Evolutionary conservation across 2,797 vertebrate species (phyloP).

Genomic region (Tadarida brasiliensis): DNA sequence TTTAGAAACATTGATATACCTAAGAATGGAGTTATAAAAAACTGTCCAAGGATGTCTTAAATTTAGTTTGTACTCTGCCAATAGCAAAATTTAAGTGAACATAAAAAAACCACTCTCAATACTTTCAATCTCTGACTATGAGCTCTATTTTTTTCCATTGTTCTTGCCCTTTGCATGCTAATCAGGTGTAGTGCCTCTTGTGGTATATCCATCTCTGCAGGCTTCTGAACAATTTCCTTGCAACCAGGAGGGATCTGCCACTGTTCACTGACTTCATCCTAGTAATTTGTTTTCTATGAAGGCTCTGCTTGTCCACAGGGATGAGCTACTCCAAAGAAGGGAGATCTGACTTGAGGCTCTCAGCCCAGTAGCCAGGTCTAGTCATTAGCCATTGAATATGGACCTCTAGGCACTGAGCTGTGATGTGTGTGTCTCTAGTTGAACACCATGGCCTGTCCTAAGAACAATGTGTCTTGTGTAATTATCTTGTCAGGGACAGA

Average conservation of each 20-base stretch:
- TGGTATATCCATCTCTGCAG: conserved; percentile 50
- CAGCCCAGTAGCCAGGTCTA: conserved; percentile 55
- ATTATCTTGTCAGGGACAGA: conserved; percentile 82
- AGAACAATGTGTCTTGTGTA: conserved; percentile 75
- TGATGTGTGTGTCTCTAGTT: conserved; percentile 70
- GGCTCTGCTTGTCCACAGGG: conserved; percentile 74
- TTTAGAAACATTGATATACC: background rate
- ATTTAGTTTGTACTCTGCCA: background rate
- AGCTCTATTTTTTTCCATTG: conserved; percentile 63
- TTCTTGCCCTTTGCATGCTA: conserved; percentile 45
- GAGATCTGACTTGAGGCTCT: conserved; percentile 68
- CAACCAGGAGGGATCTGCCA: conserved; percentile 64
- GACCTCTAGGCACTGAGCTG: background rate
- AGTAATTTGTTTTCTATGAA: conserved; percentile 78
- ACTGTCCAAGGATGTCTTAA: background rate
- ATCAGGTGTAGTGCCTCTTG: conserved; percentile 57
- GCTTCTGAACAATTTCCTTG: conserved; percentile 72
- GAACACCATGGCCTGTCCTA: conserved; percentile 54
- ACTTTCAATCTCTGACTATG: conserved; percentile 74
- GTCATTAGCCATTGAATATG: conserved; percentile 67
- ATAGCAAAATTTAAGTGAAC: background rate
- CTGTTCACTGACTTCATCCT: conserved; percentile 68
- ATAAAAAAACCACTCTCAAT: background rate
- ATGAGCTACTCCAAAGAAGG: conserved; percentile 63
- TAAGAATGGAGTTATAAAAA: conserved; percentile 41